Conservation (phyloP, 1,140 invertebrate species). For the Euura saliciscinereae region DNA sequence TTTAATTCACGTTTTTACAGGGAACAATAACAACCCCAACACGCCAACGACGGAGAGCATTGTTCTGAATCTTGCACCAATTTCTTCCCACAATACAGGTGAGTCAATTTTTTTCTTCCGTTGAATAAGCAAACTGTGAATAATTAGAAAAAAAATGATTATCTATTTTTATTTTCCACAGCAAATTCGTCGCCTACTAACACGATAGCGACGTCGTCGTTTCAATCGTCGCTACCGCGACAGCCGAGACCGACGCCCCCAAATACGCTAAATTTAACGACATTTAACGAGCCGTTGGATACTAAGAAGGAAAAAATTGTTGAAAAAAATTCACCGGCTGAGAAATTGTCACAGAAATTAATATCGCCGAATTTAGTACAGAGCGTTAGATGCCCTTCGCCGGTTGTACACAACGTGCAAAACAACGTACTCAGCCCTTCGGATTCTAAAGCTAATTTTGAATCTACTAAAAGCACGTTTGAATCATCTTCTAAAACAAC, state of each 20-base stretch:
- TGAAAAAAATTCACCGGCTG: constrained; percentile 46
- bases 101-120: constrained; percentile 24
- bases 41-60: constrained; percentile 67
- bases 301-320: constrained; percentile 40
- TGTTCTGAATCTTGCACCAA: constrained; percentile 76
- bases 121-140: constrained; percentile 11
- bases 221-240: constrained; percentile 52
- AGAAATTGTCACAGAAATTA: constrained; percentile 49
- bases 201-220: constrained; percentile 47
- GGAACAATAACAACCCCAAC: constrained; percentile 49
- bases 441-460: constrained; percentile 39
- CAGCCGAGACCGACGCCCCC: constrained; percentile 80
- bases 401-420: constrained; percentile 58
- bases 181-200: constrained; percentile 47
- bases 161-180: constrained; percentile 24
- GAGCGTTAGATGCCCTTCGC: constrained; percentile 52
- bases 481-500: constrained; percentile 32
- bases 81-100: constrained; percentile 56
- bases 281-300: constrained; percentile 55
- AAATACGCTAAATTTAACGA: constrained; percentile 77
- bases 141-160: constrained; percentile 11
- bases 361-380: constrained; percentile 57
- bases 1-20: constrained; percentile 32
- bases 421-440: constrained; percentile 63
- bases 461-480: constrained; percentile 25